Evolutionary conservation across 2,888 invertebrate genomes (phyloP).

Genomic region (Caprella mutica): DNA sequence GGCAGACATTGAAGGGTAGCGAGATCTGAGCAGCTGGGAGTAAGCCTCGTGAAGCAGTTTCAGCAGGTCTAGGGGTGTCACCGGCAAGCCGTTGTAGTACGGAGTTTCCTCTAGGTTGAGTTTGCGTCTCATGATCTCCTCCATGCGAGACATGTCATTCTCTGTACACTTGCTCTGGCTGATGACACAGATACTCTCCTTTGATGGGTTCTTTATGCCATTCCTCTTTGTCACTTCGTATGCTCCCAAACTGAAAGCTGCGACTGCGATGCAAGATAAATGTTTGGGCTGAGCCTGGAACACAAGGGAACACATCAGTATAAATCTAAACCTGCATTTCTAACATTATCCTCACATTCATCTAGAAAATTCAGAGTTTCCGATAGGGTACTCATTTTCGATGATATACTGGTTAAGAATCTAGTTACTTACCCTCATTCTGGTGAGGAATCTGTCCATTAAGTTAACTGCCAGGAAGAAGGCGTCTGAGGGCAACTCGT

Average conservation of each 20-base stretch:
- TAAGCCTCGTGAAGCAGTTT: slow-evolving; percentile 55
- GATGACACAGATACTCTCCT: slow-evolving; percentile 24
- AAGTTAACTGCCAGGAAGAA: slow-evolving; percentile 65
- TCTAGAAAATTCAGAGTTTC: no score
- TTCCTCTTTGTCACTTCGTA: slow-evolving; percentile 49
- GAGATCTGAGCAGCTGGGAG: slow-evolving; percentile 46
- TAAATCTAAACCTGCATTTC: neutral
- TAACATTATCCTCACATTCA: no score
- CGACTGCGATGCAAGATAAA: slow-evolving; percentile 74
- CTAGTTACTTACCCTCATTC: slow-evolving; percentile 61
- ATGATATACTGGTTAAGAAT: no score
- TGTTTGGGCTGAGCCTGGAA: slow-evolving; percentile 63
- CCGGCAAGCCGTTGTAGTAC: slow-evolving; percentile 41
- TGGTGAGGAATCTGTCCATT: slow-evolving; percentile 68
- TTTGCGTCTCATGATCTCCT: slow-evolving; percentile 65
- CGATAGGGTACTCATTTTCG: no score
- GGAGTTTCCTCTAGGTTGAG: slow-evolving; percentile 49
- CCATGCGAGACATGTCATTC: slow-evolving; percentile 76
- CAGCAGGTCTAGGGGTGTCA: slow-evolving; percentile 57
- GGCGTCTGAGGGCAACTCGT: slow-evolving; percentile 65
- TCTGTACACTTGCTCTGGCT: slow-evolving; percentile 43
- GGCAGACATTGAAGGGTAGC: slow-evolving; percentile 42
- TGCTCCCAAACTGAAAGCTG: slow-evolving; percentile 70
- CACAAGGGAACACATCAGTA: neutral
- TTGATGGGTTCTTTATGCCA: slow-evolving; percentile 21